Percentiles rank a stretch among this genome's conserved stretches.
These are phyloP conservation scores for Malthinus seriepunctatus DNA, from an alignment of 2,888 invertebrate species.

Conservation along the genomic window DNA sequence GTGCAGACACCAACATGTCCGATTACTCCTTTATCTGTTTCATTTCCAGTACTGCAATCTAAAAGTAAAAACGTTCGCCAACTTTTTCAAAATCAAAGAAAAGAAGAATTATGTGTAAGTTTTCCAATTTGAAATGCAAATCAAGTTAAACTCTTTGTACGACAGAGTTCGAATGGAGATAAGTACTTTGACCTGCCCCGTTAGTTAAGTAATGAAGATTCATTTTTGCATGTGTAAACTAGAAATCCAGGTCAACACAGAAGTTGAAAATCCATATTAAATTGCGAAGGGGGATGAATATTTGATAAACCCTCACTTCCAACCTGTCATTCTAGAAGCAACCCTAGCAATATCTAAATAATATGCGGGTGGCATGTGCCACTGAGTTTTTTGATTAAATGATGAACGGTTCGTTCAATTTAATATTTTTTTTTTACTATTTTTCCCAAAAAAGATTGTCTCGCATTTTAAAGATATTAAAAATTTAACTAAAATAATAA, in stretches of 20 bases:
- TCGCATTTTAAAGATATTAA: not conserved
- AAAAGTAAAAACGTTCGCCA: not conserved
- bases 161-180: conserved; percentile 20
- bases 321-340: conserved; percentile 31
- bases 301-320: conserved; percentile 31
- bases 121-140: conserved; percentile 28
- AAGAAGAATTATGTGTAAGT: conserved; percentile 3
- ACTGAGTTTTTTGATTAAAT: conserved; percentile 28
- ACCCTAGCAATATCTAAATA: conserved; percentile 31
- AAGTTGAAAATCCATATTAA: conserved; percentile 31
- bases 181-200: conserved; percentile 22
- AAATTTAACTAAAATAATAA: not conserved
- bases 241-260: conserved; percentile 30
- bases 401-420: conserved; percentile 25
- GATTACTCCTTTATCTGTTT: conserved; percentile 25
- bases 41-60: conserved; percentile 14
- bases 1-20: conserved; percentile 25
- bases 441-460: not conserved
- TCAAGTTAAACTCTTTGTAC: conserved; percentile 26
- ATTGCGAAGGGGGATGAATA: conserved; percentile 29
- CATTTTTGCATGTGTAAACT: conserved; percentile 31
- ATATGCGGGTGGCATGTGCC: conserved; percentile 31
- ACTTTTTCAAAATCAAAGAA: conserved; percentile 5
- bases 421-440: conserved; percentile 8
- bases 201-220: conserved; percentile 26